Conservation (phyloP, 2,113 vertebrate genomes). For the Hippocampus abdominalis region DNA sequence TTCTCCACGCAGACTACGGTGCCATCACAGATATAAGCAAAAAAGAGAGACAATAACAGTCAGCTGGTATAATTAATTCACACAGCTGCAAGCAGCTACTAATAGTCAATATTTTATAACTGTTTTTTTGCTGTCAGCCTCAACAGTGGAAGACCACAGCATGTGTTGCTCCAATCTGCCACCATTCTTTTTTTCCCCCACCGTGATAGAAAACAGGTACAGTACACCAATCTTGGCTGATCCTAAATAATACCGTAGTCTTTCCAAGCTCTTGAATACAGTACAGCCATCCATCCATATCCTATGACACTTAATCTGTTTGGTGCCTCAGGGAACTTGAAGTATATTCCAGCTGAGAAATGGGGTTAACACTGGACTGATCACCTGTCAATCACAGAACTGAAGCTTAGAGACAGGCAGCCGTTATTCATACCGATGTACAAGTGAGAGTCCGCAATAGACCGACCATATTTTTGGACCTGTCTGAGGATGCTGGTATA, state of each 20-base stretch:
- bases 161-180: slow-evolving; percentile 1
- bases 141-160: slow-evolving; percentile 2
- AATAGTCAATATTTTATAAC: not conserved
- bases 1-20: slow-evolving; percentile 18
- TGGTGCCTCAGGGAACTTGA: not conserved
- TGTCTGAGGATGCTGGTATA: not conserved
- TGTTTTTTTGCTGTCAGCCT: not conserved
- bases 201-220: slow-evolving; percentile 2
- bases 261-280: not conserved
- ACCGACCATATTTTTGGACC: not conserved
- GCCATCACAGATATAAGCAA: slow-evolving; percentile 28
- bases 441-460: not conserved
- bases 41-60: slow-evolving; percentile 10
- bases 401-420: not conserved
- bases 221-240: not conserved
- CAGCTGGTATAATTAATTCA: slow-evolving; percentile 20
- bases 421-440: not conserved
- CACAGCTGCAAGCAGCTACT: slow-evolving; percentile 10
- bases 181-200: not conserved
- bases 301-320: not conserved
- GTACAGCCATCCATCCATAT: not conserved
- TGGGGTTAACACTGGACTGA: not conserved
- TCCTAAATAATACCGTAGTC: not conserved
- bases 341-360: not conserved
- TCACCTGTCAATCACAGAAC: slow-evolving; percentile 1